Evolutionary conservation across 2,888 invertebrate species (phyloP), one percentile per base, ranked within the genome.

Genomic region (Heteropelma amictum): DNA sequence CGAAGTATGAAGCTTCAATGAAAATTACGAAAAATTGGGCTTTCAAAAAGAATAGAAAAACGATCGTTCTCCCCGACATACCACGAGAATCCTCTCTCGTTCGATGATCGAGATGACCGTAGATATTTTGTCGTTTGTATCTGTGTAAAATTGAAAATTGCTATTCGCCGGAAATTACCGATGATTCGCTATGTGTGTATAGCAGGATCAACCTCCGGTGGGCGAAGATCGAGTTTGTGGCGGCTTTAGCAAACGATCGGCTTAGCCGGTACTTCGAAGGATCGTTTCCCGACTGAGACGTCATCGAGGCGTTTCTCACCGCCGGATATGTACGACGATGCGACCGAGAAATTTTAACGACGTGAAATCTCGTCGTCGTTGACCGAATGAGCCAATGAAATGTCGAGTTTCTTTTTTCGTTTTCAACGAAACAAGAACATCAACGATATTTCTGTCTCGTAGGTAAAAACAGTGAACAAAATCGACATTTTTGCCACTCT

Each of bases 171-270:
- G 54, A 76, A 65, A 77, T 69, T 8, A 56, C 10, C 1, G 14
- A 23, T 12, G 26, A 28, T 23, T 74, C 67, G 63, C 40, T 79
- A 28, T 76, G 60, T 84, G 51, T 82, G 67, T 81, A 67, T 54
- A 72, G 58, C 81, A 84, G 84, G 84, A 77, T 77, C 82, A 61
- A 78, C 81, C 77, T 72, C 83, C 17, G 81, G 79, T 60, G 60
- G 73, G 19, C 82, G 83, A 79, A 82, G 81, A 77, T 85, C 86
- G 40, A 86, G 85, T 73, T 78, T 85, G 30, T 84, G 85, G 85
- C 82, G 85, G 56, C 82, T 85, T 78, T 85, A 85, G 79, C 79
- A 78, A 60, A 73, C 69, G 76, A 60, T 69, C 51, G 81, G 81
- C 64, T 65, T 74, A 42, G 63, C 72, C 58, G 79, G 79, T 80